Evolutionary conservation across 2,888 invertebrate species (phyloP).

Genomic region (Timandra comae): DNA sequence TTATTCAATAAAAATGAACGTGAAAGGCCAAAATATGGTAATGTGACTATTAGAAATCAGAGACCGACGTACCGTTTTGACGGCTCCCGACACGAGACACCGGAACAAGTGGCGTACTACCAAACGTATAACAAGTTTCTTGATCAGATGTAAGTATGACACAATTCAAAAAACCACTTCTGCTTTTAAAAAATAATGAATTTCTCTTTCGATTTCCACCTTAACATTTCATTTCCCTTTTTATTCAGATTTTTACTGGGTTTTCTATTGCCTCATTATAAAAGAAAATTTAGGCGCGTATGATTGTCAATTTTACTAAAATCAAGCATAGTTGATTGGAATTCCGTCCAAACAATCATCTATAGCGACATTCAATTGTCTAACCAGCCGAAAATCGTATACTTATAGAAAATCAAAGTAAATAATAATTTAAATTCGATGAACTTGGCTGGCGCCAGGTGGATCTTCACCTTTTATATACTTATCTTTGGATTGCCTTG

Average conservation of each 20-base stretch:
- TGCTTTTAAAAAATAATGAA: constrained; percentile 14
- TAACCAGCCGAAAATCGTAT: too few species aligned
- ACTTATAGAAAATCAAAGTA: too few species aligned
- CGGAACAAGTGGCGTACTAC: constrained; percentile 33
- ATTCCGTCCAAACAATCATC: too few species aligned
- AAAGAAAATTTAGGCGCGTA: too few species aligned
- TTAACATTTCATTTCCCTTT: constrained; percentile 12
- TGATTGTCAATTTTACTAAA: too few species aligned
- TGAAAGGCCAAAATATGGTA: constrained; percentile 68
- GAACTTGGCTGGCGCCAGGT: too few species aligned
- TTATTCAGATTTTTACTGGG: constrained; percentile 2
- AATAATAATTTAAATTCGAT: too few species aligned
- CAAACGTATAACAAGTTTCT: constrained; percentile 24
- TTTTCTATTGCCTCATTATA: too few species aligned
- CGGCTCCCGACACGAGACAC: constrained; percentile 26
- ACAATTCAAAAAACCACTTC: constrained; percentile 20
- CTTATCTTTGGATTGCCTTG: too few species aligned
- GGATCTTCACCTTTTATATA: too few species aligned
- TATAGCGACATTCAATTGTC: too few species aligned
- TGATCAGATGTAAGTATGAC: constrained; percentile 24
- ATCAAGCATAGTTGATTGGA: too few species aligned
- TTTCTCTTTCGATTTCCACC: constrained; percentile 23
- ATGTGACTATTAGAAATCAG: constrained; percentile 64
- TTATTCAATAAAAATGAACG: constrained; percentile 50
- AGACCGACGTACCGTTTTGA: constrained; percentile 36